Conservation (phyloP, 2,888 invertebrate genomes). For the Campopleginae sp. region DNA sequence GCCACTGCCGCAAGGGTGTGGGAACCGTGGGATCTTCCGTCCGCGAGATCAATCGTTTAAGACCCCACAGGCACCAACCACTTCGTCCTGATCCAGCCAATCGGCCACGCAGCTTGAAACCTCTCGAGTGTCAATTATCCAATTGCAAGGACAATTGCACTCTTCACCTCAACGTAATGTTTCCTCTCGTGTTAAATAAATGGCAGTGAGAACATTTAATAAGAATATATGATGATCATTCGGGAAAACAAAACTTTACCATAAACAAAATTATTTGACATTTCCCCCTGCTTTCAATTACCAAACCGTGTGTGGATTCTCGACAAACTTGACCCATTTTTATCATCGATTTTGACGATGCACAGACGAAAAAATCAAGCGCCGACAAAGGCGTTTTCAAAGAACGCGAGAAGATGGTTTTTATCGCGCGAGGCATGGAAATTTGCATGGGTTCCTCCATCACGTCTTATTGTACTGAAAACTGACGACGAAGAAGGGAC, state of each 20-base stretch:
- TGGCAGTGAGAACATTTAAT: background rate
- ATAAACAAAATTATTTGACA: background rate
- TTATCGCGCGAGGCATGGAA: slow-evolving; percentile 58
- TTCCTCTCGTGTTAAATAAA: background rate
- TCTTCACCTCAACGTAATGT: background rate
- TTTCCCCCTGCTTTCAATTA: background rate
- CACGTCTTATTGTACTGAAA: slow-evolving; percentile 53
- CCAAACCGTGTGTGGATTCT: too few relatives aligned
- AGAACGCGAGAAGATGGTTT: slow-evolving; percentile 44
- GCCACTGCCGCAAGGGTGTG: slow-evolving; percentile 53
- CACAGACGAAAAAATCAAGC: background rate
- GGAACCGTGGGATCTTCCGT: slow-evolving; percentile 62
- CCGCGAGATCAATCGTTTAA: slow-evolving; percentile 27
- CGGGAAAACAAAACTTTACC: background rate
- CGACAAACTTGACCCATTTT: background rate
- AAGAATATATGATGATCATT: background rate
- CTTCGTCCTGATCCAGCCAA: background rate
- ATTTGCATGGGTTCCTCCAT: slow-evolving; percentile 65
- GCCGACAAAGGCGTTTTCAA: background rate
- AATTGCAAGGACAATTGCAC: slow-evolving; percentile 1
- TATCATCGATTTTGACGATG: background rate
- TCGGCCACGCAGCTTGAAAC: slow-evolving; percentile 27
- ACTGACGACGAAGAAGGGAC: slow-evolving; percentile 57
- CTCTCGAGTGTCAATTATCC: slow-evolving; percentile 11
- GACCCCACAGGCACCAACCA: slow-evolving; percentile 32